Conservation (phyloP, 64 coral and sea anemone genomes). For the Montipora sp. region DNA sequence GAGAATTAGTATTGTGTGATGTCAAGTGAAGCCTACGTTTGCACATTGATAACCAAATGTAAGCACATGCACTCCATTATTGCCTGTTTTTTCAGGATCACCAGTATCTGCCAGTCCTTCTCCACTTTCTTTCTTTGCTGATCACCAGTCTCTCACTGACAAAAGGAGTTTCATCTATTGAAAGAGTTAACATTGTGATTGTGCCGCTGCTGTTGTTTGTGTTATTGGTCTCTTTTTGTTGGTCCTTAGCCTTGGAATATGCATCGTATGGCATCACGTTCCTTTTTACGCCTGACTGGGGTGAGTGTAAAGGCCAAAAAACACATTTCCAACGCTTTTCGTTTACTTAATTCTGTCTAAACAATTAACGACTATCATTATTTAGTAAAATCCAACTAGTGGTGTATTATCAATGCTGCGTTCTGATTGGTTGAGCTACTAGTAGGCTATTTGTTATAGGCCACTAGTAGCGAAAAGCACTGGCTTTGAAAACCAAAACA, state of each 20-base stretch:
- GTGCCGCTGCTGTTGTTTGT: conserved; percentile 69
- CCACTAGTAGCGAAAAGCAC: too few species aligned
- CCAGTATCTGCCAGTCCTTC: conserved; percentile 62
- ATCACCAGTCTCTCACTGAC: conserved; percentile 56
- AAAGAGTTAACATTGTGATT: conserved; percentile 75
- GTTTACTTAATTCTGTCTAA: too few species aligned
- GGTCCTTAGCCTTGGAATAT: conserved; percentile 81
- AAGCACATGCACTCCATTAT: neutral
- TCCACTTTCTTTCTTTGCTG: conserved; percentile 74
- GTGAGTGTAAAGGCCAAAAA: neutral
- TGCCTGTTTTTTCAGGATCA: conserved; percentile 40
- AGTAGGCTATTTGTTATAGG: too few species aligned
- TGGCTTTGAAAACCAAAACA: too few species aligned
- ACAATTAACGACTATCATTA: too few species aligned
- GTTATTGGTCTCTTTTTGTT: conserved; percentile 69
- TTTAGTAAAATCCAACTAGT: too few species aligned
- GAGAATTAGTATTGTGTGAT: too few species aligned
- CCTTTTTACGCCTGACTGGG: conserved; percentile 87
- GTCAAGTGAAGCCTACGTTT: too few species aligned
- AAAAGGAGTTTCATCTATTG: conserved; percentile 72
- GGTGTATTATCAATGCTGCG: too few species aligned
- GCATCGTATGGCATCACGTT: conserved; percentile 68
- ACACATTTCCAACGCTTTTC: too few species aligned
- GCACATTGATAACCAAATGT: neutral
- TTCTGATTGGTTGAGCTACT: too few species aligned